Evolutionary conservation across 2,113 vertebrate genomes (phyloP), one percentile per base, ranked within the genome.

Genomic region (Larimichthys polyactis): DNA sequence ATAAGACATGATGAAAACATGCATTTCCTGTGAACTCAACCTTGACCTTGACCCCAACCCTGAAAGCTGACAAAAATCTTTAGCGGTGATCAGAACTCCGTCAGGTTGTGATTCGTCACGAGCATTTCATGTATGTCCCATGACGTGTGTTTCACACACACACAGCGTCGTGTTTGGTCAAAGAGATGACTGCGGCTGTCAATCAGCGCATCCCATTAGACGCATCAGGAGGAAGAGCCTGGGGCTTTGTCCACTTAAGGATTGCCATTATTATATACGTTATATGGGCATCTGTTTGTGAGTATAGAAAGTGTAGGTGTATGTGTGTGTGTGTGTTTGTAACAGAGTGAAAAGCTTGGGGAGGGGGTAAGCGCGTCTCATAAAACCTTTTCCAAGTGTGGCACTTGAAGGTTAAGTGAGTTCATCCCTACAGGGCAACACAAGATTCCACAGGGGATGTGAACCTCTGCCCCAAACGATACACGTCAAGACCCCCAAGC

Each of bases 391-490:
- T 86, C 51, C 29, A 54, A 78, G 88, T 86, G 69, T 75, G 81
- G 74, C 78, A 85, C 77, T 49, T 88, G 89, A 91, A 92, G 87
- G 92, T 93, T 91, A 91, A 93, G 90, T 86, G 88, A 81, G 72
- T 76, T 60, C 63, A 84, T 85, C 79, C 78, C 83, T 78, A 62
- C 81, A 89, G 85, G 76, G n/a, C 67, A 75, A 79, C 64, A 36
- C 51, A 63, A 83, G 81, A 91, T 81, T 79, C 62, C 88, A 80
- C 82, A 5, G 10, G 85, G 80, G 86, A 89, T 27, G 75, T 84
- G 77, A 87, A 82, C 51, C 69, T 70, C 68, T 82, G 71, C 67
- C 83, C 69, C 1, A 6, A 75, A 59, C 29, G 2, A 86, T 20
- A 60, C 58, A 71, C 32, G 44, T 72, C 78, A 71, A 78, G 57